These are phyloP conservation scores for Metopia argyrocephala DNA, from an alignment of 2,888 invertebrate species.

Conservation along the genomic window DNA sequence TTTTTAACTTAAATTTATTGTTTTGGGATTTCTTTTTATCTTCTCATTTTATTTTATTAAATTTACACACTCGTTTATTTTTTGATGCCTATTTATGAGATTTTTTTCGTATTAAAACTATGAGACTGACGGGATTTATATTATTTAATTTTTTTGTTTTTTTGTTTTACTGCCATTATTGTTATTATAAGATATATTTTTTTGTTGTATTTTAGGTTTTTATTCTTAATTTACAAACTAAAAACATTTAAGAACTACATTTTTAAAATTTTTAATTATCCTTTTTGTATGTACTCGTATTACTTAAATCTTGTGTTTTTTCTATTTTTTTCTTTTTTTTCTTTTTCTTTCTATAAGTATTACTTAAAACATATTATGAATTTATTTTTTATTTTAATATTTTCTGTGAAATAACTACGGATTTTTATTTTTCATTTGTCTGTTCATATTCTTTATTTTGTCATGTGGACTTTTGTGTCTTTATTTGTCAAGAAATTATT, in stretches of 20 bases:
- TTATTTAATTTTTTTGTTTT: slow-evolving; percentile 4
- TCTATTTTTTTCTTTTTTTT: neutral
- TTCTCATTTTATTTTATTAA: neutral
- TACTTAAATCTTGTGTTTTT: neutral
- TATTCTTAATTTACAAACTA: slow-evolving; percentile 26
- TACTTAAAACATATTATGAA: too few relatives aligned
- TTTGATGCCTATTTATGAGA: neutral
- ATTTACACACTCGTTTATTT: neutral
- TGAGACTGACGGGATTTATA: neutral
- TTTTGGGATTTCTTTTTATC: slow-evolving; percentile 24
- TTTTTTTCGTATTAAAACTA: slow-evolving; percentile 35
- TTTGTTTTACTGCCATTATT: neutral
- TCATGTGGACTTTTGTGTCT: too few relatives aligned
- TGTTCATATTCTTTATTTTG: too few relatives aligned
- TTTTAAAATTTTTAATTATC: too few relatives aligned
- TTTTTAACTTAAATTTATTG: neutral
- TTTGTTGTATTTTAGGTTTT: neutral
- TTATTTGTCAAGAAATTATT: too few relatives aligned
- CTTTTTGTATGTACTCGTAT: neutral
- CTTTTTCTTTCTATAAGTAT: neutral
- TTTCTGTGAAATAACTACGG: too few relatives aligned
- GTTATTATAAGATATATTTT: slow-evolving; percentile 3
- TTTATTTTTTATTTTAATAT: too few relatives aligned
- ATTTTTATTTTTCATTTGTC: too few relatives aligned
- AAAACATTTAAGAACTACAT: slow-evolving; percentile 52